phyloP scores from a whole-genome alignment of 2,113 vertebrate species.

The Ia io region DNA sequence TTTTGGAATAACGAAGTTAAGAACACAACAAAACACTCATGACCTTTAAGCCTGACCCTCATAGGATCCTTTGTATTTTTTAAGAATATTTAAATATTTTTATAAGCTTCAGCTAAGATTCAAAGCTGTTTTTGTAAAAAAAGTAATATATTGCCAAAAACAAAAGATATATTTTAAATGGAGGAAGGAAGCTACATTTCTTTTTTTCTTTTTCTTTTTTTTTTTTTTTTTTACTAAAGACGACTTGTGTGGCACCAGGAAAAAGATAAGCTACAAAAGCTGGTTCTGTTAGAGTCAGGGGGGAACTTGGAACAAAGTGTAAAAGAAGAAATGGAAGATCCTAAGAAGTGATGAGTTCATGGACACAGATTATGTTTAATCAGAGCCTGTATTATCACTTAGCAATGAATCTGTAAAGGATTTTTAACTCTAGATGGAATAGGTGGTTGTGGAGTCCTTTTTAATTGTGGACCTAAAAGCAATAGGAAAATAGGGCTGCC shows the following conservation, averaged over 20 bases:
- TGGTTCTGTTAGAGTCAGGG: background rate
- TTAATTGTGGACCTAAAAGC: background rate
- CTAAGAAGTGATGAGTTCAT: background rate
- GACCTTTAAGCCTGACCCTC: background rate
- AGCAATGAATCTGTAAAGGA: background rate
- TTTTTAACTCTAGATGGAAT: background rate
- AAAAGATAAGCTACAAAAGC: background rate
- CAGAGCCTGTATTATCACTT: background rate
- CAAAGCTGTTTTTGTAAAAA: background rate
- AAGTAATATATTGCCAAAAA: background rate
- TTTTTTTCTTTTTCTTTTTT: background rate
- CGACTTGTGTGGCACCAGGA: background rate
- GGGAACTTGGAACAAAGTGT: background rate
- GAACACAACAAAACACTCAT: background rate
- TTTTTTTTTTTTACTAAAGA: background rate
- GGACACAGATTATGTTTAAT: background rate
- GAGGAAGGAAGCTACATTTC: background rate
- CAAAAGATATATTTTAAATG: slow-evolving; percentile 3
- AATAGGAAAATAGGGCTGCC: background rate
- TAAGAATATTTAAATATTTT: background rate
- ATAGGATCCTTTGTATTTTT: slow-evolving; percentile 24
- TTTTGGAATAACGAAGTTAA: slow-evolving; percentile 23
- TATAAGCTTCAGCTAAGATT: background rate
- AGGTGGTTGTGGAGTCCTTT: background rate
- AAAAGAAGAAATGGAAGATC: background rate